A percentile compares a stretch with the other conserved stretches of the same genome.
These are phyloP conservation scores for Phyllostomus discolor DNA, from an alignment of 2,113 vertebrate genomes.

Conservation along the genomic window DNA sequence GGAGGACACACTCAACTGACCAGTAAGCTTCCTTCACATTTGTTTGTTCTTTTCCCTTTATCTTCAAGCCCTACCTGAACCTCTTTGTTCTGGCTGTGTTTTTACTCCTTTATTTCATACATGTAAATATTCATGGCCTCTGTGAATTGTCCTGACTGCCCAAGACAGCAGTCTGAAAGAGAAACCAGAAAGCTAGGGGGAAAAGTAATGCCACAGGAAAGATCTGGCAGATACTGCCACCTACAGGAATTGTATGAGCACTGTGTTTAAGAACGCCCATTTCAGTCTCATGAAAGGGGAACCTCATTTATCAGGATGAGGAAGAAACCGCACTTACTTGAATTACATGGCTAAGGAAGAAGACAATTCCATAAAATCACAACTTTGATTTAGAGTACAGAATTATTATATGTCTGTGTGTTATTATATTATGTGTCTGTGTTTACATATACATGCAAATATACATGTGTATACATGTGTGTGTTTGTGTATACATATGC, in stretches of 20 bases:
- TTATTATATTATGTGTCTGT: fast-evolving
- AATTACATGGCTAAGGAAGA: not conserved
- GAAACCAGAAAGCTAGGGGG: not conserved
- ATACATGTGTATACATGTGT: too few species aligned
- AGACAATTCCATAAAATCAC: not conserved
- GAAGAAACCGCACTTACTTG: not conserved
- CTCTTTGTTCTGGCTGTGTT: not conserved
- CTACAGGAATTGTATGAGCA: slow-evolving; percentile 7
- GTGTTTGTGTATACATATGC: too few species aligned
- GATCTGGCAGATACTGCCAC: slow-evolving; percentile 50
- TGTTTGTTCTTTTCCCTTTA: not conserved
- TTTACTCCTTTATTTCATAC: not conserved
- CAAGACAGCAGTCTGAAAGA: not conserved
- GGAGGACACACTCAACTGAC: not conserved
- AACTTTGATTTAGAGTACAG: not conserved
- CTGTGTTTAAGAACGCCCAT: not conserved
- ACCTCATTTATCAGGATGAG: not conserved
- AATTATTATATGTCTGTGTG: not conserved
- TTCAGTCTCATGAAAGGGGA: not conserved
- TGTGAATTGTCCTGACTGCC: not conserved
- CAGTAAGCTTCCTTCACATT: not conserved
- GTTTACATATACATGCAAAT: not conserved
- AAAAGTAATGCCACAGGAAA: not conserved
- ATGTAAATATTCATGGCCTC: not conserved
- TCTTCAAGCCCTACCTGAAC: not conserved